Percentiles rank a stretch among this genome's conserved stretches.
Evolutionary conservation across 2,797 vertebrate genomes (phyloP).

Genomic region (Hafferia zeledoni): DNA sequence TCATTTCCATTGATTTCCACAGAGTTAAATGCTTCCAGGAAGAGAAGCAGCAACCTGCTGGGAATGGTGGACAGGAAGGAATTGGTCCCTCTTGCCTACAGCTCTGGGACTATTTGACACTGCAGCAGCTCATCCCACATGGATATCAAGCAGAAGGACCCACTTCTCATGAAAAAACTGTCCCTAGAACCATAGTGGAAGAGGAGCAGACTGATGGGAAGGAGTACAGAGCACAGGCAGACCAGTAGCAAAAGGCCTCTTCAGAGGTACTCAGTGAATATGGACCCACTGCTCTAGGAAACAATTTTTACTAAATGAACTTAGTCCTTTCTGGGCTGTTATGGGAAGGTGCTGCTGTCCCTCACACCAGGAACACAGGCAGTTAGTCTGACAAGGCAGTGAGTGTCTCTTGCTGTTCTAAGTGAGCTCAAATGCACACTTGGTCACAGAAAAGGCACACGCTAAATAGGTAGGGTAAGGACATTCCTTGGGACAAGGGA

Average conservation of each 20-base stretch:
- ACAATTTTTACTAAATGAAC: not conserved
- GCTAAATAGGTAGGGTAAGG: slow-evolving; percentile 1
- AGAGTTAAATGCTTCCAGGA: not conserved
- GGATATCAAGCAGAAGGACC: not conserved
- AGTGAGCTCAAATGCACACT: slow-evolving; percentile 41
- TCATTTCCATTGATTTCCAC: not conserved
- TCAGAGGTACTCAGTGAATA: not conserved
- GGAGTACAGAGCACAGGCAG: not conserved
- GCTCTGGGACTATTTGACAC: not conserved
- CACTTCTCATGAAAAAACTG: not conserved
- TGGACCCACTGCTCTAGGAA: not conserved
- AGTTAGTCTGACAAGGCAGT: not conserved
- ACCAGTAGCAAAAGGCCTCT: not conserved
- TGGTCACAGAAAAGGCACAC: slow-evolving; percentile 56
- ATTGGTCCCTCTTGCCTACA: not conserved
- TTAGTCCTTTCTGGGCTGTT: not conserved
- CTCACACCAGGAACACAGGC: not conserved
- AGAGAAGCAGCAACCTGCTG: not conserved
- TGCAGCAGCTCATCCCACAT: not conserved
- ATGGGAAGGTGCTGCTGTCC: not conserved
- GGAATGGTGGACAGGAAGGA: not conserved
- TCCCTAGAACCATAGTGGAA: not conserved
- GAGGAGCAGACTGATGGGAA: not conserved
- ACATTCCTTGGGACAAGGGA: slow-evolving; percentile 49
- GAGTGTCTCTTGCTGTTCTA: not conserved